Percentiles rank a stretch among this genome's conserved stretches.
Evolutionary conservation across 2,888 invertebrate genomes (phyloP).

Genomic region (Chirona hameri): DNA sequence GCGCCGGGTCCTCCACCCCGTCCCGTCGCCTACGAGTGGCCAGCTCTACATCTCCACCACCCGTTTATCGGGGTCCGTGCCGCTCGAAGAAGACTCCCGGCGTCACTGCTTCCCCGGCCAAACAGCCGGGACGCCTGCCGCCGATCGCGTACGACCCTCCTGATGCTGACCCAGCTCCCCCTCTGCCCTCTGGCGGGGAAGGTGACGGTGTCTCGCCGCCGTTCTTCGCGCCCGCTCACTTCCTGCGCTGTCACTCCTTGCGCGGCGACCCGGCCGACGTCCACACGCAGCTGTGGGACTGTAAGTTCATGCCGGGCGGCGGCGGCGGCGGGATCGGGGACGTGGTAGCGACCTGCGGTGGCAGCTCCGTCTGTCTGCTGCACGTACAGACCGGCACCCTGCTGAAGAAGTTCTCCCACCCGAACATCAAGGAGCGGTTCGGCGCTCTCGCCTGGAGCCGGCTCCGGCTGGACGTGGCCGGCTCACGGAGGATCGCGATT

Average conservation of each 20-base stretch:
- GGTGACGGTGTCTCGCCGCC: background rate
- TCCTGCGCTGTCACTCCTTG: slow-evolving; percentile 50
- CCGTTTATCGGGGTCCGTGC: too few species aligned
- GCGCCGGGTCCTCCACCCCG: too few species aligned
- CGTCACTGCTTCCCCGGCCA: background rate
- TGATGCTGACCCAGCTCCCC: too few species aligned
- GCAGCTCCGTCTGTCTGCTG: slow-evolving; percentile 51
- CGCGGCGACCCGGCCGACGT: slow-evolving; percentile 49
- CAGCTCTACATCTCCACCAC: too few species aligned
- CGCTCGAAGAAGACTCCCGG: background rate
- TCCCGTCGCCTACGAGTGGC: too few species aligned
- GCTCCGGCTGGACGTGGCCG: background rate
- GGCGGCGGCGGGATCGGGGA: slow-evolving; percentile 32
- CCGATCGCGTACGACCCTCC: background rate
- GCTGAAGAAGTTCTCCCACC: slow-evolving; percentile 47
- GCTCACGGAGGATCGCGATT: background rate
- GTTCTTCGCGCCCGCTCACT: slow-evolving; percentile 40
- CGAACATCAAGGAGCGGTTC: background rate
- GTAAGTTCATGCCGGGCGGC: slow-evolving; percentile 50
- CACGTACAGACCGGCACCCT: slow-evolving; percentile 49
- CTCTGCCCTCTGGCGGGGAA: too few species aligned
- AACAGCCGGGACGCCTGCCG: background rate
- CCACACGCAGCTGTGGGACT: slow-evolving; percentile 51
- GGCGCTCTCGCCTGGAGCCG: background rate
- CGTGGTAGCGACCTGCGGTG: slow-evolving; percentile 53